Evolutionary conservation across 1,140 invertebrate genomes (phyloP).

Genomic region (Archivesica marissinica): DNA sequence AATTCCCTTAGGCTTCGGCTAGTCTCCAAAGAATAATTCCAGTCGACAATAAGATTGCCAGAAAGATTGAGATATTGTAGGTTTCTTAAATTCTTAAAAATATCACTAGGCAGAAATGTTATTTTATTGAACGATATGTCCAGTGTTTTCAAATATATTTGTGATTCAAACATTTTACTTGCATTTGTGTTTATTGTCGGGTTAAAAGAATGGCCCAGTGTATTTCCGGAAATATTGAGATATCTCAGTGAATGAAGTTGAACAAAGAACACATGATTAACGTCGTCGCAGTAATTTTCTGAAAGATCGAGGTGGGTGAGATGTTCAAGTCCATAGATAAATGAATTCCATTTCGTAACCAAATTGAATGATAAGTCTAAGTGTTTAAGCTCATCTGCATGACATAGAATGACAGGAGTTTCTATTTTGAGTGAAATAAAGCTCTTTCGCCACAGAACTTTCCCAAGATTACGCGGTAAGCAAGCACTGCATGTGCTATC

Average conservation of each 20-base stretch:
- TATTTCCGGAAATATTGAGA: conserved; percentile 35
- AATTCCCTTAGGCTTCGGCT: neutral
- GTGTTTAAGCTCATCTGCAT: neutral
- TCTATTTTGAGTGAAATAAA: neutral
- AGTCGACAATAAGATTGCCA: neutral
- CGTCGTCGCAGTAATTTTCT: neutral
- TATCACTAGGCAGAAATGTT: neutral
- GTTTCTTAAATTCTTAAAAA: neutral
- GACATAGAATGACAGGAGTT: neutral
- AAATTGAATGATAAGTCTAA: conserved; percentile 15
- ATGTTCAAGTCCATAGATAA: neutral
- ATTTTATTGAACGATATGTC: conserved; percentile 30
- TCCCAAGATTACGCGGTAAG: neutral
- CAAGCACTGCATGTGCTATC: neutral
- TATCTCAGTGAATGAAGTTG: neutral
- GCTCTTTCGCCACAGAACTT: neutral
- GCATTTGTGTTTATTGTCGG: no score
- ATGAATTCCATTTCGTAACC: neutral
- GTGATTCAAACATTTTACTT: neutral
- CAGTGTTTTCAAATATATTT: neutral
- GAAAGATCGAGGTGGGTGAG: neutral
- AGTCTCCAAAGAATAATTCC: neutral
- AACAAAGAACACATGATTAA: neutral
- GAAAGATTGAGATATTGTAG: neutral
- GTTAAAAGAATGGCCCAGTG: neutral